phyloP scores from a whole-genome alignment of 1,140 invertebrate genomes.

The Phocides pigmalion region DNA sequence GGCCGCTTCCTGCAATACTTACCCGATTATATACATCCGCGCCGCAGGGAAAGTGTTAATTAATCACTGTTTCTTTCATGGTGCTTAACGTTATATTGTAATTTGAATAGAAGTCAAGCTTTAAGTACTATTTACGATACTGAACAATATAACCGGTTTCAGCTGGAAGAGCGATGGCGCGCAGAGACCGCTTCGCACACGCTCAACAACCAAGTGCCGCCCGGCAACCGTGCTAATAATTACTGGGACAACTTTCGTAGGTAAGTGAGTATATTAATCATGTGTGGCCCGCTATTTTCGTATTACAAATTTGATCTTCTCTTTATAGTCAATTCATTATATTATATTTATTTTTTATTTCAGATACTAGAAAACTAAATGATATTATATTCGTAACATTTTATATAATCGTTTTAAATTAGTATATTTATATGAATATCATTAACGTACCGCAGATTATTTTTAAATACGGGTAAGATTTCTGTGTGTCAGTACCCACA shows the following conservation, averaged over 20 bases:
- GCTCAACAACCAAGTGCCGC: slow-evolving; percentile 94
- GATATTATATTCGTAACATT: slow-evolving; percentile 49
- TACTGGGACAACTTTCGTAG: slow-evolving; percentile 96
- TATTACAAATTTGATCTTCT: too few species aligned
- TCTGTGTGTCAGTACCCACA: slow-evolving; percentile 43
- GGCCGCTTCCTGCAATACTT: too few species aligned
- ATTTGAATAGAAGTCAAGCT: too few species aligned
- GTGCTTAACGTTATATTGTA: too few species aligned
- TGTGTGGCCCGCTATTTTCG: too few species aligned
- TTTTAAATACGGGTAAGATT: slow-evolving; percentile 48
- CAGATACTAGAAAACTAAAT: slow-evolving; percentile 68
- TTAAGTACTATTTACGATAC: too few species aligned
- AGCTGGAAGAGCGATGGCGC: slow-evolving; percentile 78
- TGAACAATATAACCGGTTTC: too few species aligned
- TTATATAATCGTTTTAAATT: slow-evolving; percentile 38
- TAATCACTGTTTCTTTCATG: too few species aligned
- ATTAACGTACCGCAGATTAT: slow-evolving; percentile 44
- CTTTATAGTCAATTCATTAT: slow-evolving; percentile 2
- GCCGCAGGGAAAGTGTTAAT: too few species aligned
- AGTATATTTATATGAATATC: slow-evolving; percentile 22
- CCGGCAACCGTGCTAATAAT: slow-evolving; percentile 94
- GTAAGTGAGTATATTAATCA: slow-evolving; percentile 68
- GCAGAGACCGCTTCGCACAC: slow-evolving; percentile 78
- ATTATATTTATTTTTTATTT: slow-evolving; percentile 63
- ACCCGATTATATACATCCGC: too few species aligned